Conservation (phyloP, 1,140 invertebrate species). For the Calephelis virginiensis region DNA sequence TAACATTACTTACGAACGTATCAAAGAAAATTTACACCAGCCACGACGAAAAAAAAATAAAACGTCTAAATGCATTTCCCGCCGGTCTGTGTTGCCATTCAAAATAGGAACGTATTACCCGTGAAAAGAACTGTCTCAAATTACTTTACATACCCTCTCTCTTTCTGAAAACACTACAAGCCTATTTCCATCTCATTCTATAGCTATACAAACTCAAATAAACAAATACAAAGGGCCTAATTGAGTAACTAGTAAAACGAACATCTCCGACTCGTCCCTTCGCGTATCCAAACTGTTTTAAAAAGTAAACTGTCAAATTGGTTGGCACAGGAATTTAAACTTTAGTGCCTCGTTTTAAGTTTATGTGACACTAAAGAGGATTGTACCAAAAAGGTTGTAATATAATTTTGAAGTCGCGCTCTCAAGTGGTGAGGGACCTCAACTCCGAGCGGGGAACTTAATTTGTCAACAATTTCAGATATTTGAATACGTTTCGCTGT, state of each 20-base stretch:
- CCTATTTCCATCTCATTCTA: slow-evolving; percentile 47
- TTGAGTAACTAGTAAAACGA: slow-evolving; percentile 79
- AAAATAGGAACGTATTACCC: slow-evolving; percentile 76
- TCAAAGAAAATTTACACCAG: slow-evolving; percentile 63
- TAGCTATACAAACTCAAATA: slow-evolving; percentile 75
- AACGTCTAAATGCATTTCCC: slow-evolving; percentile 73
- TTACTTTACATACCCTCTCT: slow-evolving; percentile 56
- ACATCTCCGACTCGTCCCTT: slow-evolving; percentile 70
- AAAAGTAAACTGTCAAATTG: slow-evolving; percentile 21
- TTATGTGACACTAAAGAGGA: not conserved
- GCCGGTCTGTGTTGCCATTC: slow-evolving; percentile 70
- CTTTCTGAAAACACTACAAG: slow-evolving; percentile 29
- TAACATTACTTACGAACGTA: slow-evolving; percentile 49
- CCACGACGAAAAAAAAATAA: slow-evolving; percentile 68
- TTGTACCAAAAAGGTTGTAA: slow-evolving; percentile 23
- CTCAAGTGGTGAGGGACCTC: slow-evolving; percentile 74
- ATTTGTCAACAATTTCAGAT: slow-evolving; percentile 79
- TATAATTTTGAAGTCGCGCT: slow-evolving; percentile 68
- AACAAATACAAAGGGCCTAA: slow-evolving; percentile 79
- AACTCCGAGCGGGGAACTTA: slow-evolving; percentile 69
- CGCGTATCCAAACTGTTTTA: slow-evolving; percentile 50
- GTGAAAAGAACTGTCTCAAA: slow-evolving; percentile 77
- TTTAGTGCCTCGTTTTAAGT: slow-evolving; percentile 23
- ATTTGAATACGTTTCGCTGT: slow-evolving; percentile 77
- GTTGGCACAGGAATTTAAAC: slow-evolving; percentile 29